These are phyloP conservation scores for Florisuga fusca DNA, from an alignment of 2,797 vertebrate genomes.

Conservation along the genomic window DNA sequence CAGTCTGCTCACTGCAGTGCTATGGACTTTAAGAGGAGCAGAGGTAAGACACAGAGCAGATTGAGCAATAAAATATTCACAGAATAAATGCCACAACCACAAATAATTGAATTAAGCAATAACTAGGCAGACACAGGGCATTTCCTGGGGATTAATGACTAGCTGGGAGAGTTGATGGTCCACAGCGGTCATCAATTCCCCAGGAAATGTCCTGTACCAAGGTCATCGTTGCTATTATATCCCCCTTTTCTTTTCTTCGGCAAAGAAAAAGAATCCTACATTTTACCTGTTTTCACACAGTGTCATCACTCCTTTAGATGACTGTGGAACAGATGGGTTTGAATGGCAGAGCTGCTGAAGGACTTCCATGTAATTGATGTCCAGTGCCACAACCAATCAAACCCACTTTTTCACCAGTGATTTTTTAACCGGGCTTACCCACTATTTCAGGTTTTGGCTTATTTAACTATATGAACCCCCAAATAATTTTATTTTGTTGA, in stretches of 20 bases:
- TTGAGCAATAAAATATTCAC: conserved; percentile 67
- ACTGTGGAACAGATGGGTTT: not conserved
- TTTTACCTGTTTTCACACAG: conserved; percentile 39
- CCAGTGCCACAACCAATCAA: not conserved
- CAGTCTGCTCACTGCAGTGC: not conserved
- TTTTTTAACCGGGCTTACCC: not conserved
- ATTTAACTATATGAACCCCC: not conserved
- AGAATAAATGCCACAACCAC: conserved; percentile 56
- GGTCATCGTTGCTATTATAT: conserved; percentile 39
- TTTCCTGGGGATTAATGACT: conserved; percentile 56
- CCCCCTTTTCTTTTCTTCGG: not conserved
- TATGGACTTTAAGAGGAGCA: conserved; percentile 1
- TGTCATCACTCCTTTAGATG: conserved; percentile 4
- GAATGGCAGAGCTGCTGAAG: not conserved
- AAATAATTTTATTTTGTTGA: conserved; percentile 9
- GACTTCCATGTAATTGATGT: conserved; percentile 15
- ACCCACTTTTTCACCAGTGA: not conserved
- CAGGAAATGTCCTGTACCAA: conserved; percentile 49
- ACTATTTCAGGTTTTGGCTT: conserved; percentile 38
- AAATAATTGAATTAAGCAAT: conserved; percentile 73
- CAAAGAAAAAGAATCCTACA: not conserved
- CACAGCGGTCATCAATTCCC: conserved; percentile 50
- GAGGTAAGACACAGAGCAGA: conserved; percentile 44
- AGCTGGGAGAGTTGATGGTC: conserved; percentile 44
- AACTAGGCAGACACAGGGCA: conserved; percentile 31